These are phyloP conservation scores for Atherinomorus stipes DNA, from an alignment of 2,113 vertebrate species.

Conservation along the genomic window DNA sequence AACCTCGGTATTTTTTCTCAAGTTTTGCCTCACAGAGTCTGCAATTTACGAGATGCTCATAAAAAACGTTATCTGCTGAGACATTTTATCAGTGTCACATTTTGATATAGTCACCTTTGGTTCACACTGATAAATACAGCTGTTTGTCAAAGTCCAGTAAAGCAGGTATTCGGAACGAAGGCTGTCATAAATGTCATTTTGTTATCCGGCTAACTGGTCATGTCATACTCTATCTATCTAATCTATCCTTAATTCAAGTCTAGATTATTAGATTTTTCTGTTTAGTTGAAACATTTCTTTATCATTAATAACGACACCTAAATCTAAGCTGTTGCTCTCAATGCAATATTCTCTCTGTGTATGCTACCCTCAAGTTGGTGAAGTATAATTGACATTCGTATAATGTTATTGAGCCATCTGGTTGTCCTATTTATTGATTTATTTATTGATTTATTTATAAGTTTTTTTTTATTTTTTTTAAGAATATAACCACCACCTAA, in stretches of 20 bases:
- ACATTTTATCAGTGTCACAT: neutral
- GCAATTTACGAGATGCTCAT: neutral
- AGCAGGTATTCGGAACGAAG: neutral
- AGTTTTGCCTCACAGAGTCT: neutral
- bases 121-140: constrained; percentile 11
- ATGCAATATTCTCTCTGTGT: neutral
- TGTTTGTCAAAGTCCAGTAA: neutral
- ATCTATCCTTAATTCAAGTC: too few species aligned
- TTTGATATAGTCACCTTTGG: neutral
- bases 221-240: too few species aligned
- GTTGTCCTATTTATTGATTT: neutral
- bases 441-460: too few species aligned
- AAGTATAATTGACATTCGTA: neutral
- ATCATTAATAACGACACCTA: neutral
- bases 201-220: neutral
- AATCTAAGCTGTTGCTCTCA: neutral
- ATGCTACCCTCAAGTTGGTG: neutral
- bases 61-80: constrained; percentile 19
- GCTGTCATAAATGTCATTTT: neutral
- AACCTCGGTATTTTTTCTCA: neutral
- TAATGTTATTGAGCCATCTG: neutral
- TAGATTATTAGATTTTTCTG: too few species aligned
- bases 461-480: too few species aligned
- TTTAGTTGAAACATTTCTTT: too few species aligned
- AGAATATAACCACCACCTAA: neutral